Conservation (phyloP, 2,888 invertebrate genomes). For the Cistogaster globosa region DNA sequence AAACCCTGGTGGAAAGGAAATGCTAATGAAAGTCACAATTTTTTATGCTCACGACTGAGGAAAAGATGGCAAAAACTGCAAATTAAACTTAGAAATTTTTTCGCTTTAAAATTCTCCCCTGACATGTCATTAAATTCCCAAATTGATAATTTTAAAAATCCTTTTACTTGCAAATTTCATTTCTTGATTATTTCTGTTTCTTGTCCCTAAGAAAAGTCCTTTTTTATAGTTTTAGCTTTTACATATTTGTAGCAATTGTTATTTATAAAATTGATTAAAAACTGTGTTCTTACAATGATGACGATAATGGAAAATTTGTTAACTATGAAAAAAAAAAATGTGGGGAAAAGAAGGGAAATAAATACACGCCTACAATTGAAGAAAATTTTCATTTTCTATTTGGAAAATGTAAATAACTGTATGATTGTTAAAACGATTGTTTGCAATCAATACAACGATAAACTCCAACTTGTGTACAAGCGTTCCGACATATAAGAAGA, state of each 20-base stretch:
- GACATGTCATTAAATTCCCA: too few relatives aligned
- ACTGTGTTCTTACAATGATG: constrained; percentile 21
- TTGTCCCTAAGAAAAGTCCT: not conserved
- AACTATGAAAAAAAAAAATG: constrained; percentile 19
- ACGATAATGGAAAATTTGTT: constrained; percentile 35
- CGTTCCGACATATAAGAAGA: not conserved
- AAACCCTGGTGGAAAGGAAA: too few relatives aligned
- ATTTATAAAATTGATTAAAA: constrained; percentile 61
- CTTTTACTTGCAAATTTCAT: not conserved
- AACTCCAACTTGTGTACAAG: not conserved
- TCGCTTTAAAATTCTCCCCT: too few relatives aligned
- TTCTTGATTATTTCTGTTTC: not conserved
- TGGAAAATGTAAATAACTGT: constrained; percentile 30
- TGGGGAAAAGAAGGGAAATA: not conserved
- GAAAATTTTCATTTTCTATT: constrained; percentile 31
- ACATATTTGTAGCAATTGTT: not conserved
- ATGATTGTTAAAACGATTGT: constrained; percentile 27
- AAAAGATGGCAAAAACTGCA: too few relatives aligned
- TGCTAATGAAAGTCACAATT: too few relatives aligned
- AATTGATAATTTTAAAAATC: too few relatives aligned
- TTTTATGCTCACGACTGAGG: too few relatives aligned
- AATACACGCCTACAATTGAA: constrained; percentile 40
- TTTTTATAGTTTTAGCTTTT: not conserved
- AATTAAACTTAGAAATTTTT: too few relatives aligned
- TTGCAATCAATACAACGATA: constrained; percentile 36